Base-by-base conservation (phyloP, 2,113 vertebrate species). In the Scomber colias region DNA sequence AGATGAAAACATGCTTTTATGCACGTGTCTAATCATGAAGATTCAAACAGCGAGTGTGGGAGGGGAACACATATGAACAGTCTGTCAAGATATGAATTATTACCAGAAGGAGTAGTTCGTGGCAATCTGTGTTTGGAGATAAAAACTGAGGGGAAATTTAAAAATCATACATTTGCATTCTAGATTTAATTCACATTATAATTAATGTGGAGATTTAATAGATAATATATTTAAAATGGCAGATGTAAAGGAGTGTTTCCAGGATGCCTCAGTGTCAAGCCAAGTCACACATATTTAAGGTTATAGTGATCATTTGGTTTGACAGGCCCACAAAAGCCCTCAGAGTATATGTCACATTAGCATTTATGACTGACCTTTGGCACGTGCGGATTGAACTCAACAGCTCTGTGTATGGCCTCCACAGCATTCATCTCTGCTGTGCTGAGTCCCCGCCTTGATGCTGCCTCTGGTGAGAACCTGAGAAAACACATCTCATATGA, bases 311-410 rank as follows among this genome's bases (percentile, higher is more conserved):
- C 16, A 30, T 8, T n/a, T 3, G 5, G 6, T 56, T 48, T 54
- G 1, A 3, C 13, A 48, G 21, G 3, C 44, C 46, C n/a, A 30
- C 48, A 35, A 10, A 7, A 54, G 31, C 21, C 35, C 15, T 73
- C 17, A 55, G 21, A 65, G 44, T 46, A 17, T 56, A 14, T 10
- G 48, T 70, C 12, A 30, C 24, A 53, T n/a, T 35, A 40, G 5
- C 4, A 15, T 65, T 2, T 51, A 16, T 12, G 21, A 72, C 95
- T 94, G 83, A 99, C 98, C 97, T 99, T 99, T 95, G 98, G 98
- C 94, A 99, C 98, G 55, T 99, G 98, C 91, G 98, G 98, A 93
- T 99, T 99, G 94, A 99, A 99, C 93, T 99, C 98, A 83, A 99
- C 98, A 68, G 98, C 98, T 95, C 98, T 97, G 93, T 99, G 98